Evolutionary conservation across 64 coral and sea anemone species (phyloP).

Genomic region (Catalaphyllia jardinei): DNA sequence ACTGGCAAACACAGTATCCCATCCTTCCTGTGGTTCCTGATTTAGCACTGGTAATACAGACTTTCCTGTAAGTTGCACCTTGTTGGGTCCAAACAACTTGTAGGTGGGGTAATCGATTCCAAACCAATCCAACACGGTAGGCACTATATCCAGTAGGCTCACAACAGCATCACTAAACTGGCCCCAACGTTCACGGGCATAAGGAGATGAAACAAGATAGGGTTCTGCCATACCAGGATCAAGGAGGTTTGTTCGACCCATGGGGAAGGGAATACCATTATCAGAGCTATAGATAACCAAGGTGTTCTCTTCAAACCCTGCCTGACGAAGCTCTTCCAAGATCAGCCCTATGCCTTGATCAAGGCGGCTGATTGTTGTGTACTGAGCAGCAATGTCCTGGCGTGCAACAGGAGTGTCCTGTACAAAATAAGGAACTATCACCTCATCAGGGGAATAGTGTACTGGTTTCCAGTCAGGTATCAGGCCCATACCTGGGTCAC

Average conservation of each 20-base stretch:
- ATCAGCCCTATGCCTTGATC: constrained; percentile 77
- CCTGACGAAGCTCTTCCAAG: constrained; percentile 54
- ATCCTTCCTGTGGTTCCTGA: constrained; percentile 16
- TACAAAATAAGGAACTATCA: constrained; percentile 66
- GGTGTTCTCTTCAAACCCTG: constrained; percentile 76
- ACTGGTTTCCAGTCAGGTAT: constrained; percentile 77
- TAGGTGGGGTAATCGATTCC: constrained; percentile 70
- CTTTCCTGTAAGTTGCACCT: constrained; percentile 65
- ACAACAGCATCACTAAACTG: constrained; percentile 63
- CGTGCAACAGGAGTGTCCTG: constrained; percentile 64
- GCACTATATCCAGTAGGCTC: constrained; percentile 70
- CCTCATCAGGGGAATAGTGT: constrained; percentile 52
- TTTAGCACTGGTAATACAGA: constrained; percentile 62
- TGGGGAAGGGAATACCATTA: constrained; percentile 76
- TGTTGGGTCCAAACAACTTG: constrained; percentile 46
- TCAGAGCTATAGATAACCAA: constrained; percentile 77
- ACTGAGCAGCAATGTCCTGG: constrained; percentile 63
- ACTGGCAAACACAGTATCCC: constrained; percentile 73
- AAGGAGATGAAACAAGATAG: constrained; percentile 61
- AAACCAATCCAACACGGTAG: constrained; percentile 78
- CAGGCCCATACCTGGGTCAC: constrained; percentile 75
- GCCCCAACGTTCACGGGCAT: constrained; percentile 33
- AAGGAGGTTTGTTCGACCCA: constrained; percentile 61
- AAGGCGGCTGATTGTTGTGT: constrained; percentile 71
- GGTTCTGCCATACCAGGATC: constrained; percentile 76